Base-by-base conservation (phyloP, 2,113 vertebrate genomes). In the Nicator chloris region DNA sequence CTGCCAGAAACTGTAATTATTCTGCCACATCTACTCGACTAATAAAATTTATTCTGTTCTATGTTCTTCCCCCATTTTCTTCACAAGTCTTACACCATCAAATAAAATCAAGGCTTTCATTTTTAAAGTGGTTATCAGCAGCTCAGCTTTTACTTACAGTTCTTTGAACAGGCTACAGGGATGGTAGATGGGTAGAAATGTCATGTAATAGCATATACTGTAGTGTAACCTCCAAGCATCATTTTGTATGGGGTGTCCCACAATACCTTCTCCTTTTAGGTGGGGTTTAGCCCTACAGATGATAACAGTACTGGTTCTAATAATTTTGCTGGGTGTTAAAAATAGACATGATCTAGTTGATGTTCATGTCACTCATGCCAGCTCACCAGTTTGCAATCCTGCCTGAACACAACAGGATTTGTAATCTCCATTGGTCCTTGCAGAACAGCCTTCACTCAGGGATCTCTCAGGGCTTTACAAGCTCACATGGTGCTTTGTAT, bases 1-100 rank as follows among this genome's bases (percentile, higher is more conserved):
- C 54, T 68, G 51, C 44, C 80, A 79, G 88, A 92, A 96, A 90
- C 31, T 88, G 44, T 81, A 83, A 90, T 95, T 93, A 84, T 83
- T 92, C 88, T 96, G 72, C 82, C 39, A 31, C 72, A 86, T 92
- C 83, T 92, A 78, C 20, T 93, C 13, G 13, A 53, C 56, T 66
- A 90, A 86, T 82, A 84, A 93, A 90, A 90, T 88, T 57, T 73
- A 83, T 85, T 95, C 83, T 78, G 69, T 63, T 66, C 72, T 60
- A 14, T 42, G 64, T 78, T 81, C 88, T 65, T 9, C 4, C 51
- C 42, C 26, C 16, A 30, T 69, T 86, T 92, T 68, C 64, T 94
- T 70, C 60, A 92, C 21, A 44, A 70, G 40, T 68, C 75, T 68
- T 78, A 81, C 7, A 30, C 60, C 76, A 64, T 78, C 82, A 83